Percentiles rank a stretch among this genome's conserved stretches.
These are phyloP conservation scores for Eretmocerus hayati DNA, from an alignment of 2,888 invertebrate species.

Conservation along the genomic window DNA sequence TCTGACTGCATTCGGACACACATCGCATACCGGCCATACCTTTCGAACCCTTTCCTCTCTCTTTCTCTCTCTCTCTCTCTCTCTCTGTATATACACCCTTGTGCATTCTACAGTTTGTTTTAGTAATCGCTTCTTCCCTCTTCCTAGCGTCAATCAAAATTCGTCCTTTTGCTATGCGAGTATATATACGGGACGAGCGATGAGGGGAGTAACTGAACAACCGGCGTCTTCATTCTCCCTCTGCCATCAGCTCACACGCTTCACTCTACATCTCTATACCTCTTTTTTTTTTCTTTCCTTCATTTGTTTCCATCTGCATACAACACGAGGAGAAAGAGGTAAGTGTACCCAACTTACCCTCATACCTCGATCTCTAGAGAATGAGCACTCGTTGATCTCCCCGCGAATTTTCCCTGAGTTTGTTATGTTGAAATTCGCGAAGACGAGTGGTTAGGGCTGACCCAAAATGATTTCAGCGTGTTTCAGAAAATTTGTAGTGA, in stretches of 20 bases:
- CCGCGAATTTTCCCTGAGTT: too few species aligned
- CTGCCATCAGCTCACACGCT: neutral
- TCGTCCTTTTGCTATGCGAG: neutral
- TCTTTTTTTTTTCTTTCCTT: neutral
- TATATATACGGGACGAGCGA: too few species aligned
- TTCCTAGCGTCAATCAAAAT: conserved; percentile 6
- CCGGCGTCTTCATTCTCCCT: neutral
- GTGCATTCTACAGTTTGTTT: conserved; percentile 6
- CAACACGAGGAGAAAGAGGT: too few species aligned
- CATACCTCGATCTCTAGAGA: too few species aligned
- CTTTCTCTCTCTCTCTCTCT: neutral
- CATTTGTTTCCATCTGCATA: neutral
- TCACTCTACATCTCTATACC: neutral
- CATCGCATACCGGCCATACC: neutral
- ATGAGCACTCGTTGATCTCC: too few species aligned
- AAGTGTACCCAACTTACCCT: too few species aligned
- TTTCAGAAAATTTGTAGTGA: too few species aligned
- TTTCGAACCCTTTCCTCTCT: neutral
- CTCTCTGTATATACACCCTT: neutral
- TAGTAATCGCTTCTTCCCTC: conserved; percentile 3
- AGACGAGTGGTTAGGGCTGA: too few species aligned
- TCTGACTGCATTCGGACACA: too few species aligned
- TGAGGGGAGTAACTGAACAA: too few species aligned
- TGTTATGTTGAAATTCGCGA: too few species aligned
- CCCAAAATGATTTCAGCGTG: too few species aligned